These are phyloP conservation scores for Tachycineta bicolor DNA, from an alignment of 2,113 vertebrate species.

Conservation along the genomic window DNA sequence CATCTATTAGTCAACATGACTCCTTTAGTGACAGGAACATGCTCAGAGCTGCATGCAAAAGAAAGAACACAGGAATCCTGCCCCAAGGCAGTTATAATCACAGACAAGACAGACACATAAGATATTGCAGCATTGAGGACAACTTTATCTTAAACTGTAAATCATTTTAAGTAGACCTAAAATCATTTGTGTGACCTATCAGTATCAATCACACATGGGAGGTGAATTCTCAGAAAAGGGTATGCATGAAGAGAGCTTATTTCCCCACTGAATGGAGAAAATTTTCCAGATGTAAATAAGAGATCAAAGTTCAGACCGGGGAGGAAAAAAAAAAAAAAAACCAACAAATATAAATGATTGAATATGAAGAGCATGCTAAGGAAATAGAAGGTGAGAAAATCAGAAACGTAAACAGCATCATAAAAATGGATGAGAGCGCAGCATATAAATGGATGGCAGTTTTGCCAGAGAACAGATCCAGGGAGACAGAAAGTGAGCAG, in stretches of 20 bases:
- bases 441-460: neutral
- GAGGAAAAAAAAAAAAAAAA: neutral
- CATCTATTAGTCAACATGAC: neutral
- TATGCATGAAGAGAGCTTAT: neutral
- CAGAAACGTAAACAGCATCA: neutral
- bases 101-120: neutral
- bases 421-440: neutral
- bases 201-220: neutral
- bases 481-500: neutral
- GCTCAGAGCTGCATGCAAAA: neutral
- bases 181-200: slow-evolving; percentile 15
- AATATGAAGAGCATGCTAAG: neutral
- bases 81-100: neutral
- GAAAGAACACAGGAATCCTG: neutral
- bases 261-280: neutral
- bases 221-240: neutral
- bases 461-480: neutral
- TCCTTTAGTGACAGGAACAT: neutral
- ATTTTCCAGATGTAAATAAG: neutral
- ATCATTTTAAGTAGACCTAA: slow-evolving; percentile 16
- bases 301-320: neutral
- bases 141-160: slow-evolving; percentile 16
- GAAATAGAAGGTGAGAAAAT: slow-evolving; percentile 1
- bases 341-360: neutral
- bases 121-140: neutral